Base-by-base conservation (phyloP, 2,888 invertebrate genomes). In the Zonitis immaculata region DNA sequence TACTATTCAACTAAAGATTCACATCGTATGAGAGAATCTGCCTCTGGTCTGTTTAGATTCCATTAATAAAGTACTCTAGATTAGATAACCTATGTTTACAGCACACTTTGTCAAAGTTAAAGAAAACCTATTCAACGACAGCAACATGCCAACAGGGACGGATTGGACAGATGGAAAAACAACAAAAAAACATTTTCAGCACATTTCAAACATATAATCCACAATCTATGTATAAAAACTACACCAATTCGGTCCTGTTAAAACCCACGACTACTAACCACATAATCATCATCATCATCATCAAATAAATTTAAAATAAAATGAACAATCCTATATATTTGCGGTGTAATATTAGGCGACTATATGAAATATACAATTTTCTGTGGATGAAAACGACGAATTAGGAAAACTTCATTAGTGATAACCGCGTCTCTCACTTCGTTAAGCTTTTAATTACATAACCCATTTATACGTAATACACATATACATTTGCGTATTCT, bases 41-140 rank as follows among this genome's bases (percentile, higher is more conserved):
- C 70, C 69, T 64, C 54, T 52, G 63, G 70, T 67, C 66, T 72
- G 66, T 71, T 72, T 71, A 67, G 64, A 65, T 70, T 71, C 70
- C 70, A 71, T 72, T 72, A 72, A 73, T 73, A 73, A 71, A 71
- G 66, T 68, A 67, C 66, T 68, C 68, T 66, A 70, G 68, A 71
- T 72, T 70, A 71, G 68, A 71, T 68, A 66, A 65, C 68, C 66
- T 63, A 65, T 68, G 70, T 71, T 72, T 70, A 67, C 69, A 66
- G n/a, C n/a, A 64, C 66, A 61, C 63, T 63, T 62, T 69, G 66
- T 68, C 58, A 66, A 66, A 70, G 68, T 67, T 70, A 67, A 70
- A 71, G 47, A 51, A 50, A 42, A 42, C 43, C 16, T 22, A 46
- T 49, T 49, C 49, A 44, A 6, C 14, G 46, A 12, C 14, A 32